Base-by-base conservation (phyloP, 2,888 invertebrate species). In the Apamea epomidion region DNA sequence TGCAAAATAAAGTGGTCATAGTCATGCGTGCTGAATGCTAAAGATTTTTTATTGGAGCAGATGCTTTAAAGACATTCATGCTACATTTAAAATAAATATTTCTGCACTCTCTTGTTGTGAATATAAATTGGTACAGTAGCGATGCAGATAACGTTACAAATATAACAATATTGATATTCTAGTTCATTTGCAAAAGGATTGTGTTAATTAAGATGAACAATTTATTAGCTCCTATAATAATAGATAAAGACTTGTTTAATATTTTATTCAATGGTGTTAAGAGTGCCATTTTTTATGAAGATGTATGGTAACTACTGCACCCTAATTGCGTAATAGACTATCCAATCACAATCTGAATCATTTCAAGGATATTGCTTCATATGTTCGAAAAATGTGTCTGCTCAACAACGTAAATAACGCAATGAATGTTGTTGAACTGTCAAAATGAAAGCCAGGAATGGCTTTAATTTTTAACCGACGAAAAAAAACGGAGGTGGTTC, bases 1-100 rank as follows among this genome's bases (percentile, higher is more conserved):
- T 77, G 72, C 54, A 81, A 70, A 78, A 88, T 88, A 72, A 88
- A 82, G 81, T 81, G 76, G 76, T 90, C 72, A 89, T 87, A 84
- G 89, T 37, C 75, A 51, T 86, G 86, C 88, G 77, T 88, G 84
- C 7, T 87, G 75, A 79, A 86, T 81, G 80, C 74, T 73, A 71
- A 74, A 82, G 42, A 68, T 73, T 69, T 89, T 80, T 88, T 83
- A 76, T 80, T 82, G 71, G 62, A 81, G 60, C 79, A 84, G 74
- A 70, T 84, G 81, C 18, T 72, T 85, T 32, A 62, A 69, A 81
- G 10, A 72, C 76, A 78, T 75, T 81, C 68, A 32, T 51, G 64
- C 69, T 75, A 74, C 76, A 74, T 86, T 77, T 77, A 70, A 80
- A 77, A 83, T 86, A 74, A 83, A 83, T 83, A 79, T 83, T 85